Evolutionary conservation across 1,140 invertebrate species (phyloP).

Genomic region (Euura saliciscinereae): DNA sequence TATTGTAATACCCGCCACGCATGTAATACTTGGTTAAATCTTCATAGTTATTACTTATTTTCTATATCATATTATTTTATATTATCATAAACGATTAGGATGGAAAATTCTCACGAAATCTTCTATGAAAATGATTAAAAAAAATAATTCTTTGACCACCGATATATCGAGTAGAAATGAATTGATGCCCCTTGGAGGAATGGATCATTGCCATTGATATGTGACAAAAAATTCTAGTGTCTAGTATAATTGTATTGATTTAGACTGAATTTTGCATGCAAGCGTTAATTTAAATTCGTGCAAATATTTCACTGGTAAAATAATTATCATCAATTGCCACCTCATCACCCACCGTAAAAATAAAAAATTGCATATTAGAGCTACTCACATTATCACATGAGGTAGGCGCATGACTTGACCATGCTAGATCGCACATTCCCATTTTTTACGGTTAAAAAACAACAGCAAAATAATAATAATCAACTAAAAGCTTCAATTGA

Average conservation of each 20-base stretch:
- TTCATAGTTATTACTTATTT: no score
- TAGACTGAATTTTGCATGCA: not conserved
- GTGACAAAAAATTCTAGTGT: not conserved
- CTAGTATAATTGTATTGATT: not conserved
- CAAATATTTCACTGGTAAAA: not conserved
- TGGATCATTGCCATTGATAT: not conserved
- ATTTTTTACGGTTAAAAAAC: not conserved
- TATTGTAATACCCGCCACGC: no score
- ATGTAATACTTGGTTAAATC: no score
- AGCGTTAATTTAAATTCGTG: not conserved
- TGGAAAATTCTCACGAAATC: no score
- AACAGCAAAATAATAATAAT: not conserved
- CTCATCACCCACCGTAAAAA: no score
- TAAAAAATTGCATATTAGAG: not conserved
- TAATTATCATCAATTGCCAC: no score
- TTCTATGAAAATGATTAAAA: no score
- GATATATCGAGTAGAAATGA: no score
- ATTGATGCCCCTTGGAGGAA: not conserved
- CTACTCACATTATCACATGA: not conserved
- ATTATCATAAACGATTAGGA: no score
- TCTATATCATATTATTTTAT: no score
- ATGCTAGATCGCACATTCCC: not conserved
- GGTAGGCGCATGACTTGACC: not conserved
- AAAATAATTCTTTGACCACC: no score
- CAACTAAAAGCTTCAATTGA: no score